These are phyloP conservation scores for Chelon labrosus DNA, from an alignment of 2,797 vertebrate species.

Conservation along the genomic window DNA sequence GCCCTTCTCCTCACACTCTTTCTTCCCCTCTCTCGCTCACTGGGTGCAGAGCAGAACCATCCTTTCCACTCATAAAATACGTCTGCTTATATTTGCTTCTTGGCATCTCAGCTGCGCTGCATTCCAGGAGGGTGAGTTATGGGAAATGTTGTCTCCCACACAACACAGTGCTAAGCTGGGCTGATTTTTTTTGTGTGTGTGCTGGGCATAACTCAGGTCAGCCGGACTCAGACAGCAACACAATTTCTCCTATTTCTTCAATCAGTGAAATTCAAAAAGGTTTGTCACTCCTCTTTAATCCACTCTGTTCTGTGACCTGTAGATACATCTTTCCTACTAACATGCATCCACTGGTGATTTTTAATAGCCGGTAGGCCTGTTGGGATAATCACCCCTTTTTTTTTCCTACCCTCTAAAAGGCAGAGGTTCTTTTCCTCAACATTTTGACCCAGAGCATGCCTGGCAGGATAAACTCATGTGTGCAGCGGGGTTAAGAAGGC, in stretches of 20 bases:
- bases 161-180: constrained; percentile 48
- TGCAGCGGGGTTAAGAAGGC: constrained; percentile 65
- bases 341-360: constrained; percentile 48
- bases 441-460: constrained; percentile 67
- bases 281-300: constrained; percentile 37
- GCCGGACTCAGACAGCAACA: constrained; percentile 31
- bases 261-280: constrained; percentile 8
- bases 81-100: constrained; percentile 76
- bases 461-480: constrained; percentile 66
- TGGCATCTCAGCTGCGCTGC: constrained; percentile 82
- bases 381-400: constrained; percentile 54
- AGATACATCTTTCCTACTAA: constrained; percentile 46
- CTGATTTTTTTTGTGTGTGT: constrained; percentile 30
- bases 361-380: constrained; percentile 45
- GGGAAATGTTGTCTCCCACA: constrained; percentile 83
- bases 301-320: constrained; percentile 28
- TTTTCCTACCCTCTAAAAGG: constrained; percentile 43
- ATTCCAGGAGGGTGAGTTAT: constrained; percentile 87
- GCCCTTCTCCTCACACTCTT: constrained; percentile 12
- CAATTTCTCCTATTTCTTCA: constrained; percentile 22
- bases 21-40: constrained; percentile 25
- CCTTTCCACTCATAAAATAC: constrained; percentile 80
- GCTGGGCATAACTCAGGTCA: constrained; percentile 50
- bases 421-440: constrained; percentile 65
- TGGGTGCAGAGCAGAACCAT: constrained; percentile 74